Evolutionary conservation across 2,113 vertebrate genomes (phyloP), one percentile per base, ranked within the genome.

Genomic region (Silurus meridionalis): DNA sequence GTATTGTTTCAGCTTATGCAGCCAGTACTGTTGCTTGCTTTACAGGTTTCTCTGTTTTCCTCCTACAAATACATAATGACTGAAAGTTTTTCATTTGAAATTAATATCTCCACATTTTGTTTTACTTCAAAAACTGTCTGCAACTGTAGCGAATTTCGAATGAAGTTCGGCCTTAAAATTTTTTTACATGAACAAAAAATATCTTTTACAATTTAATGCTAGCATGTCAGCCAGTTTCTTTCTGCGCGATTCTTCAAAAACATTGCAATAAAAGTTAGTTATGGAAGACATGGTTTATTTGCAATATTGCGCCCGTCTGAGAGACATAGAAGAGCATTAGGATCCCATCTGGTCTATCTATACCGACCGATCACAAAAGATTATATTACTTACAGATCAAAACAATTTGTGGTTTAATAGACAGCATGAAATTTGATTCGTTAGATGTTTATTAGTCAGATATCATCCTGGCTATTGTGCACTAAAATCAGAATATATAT

Each of bases 351-450:
- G 78, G 57, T 80, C 28, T 80, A 23, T 80, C 28, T 80, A 57
- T 11, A 10, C 28, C 2, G 28, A 60, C 25, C 8, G 55, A 58
- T 58, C 55, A 9, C 57, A 46, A 60, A 58, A 10, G 57, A 80
- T 80, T 60, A 80, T 80, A 60, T 80, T 37, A 79, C n/a, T 61
- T 80, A 80, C 28, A 80, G 78, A 80, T 80, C 78, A 80, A 80
- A 80, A 57, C 13, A 80, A 61, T 80, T 61, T 61, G 57, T 48
- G 60, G 78, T 23, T 28, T 46, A 80, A 61, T 61, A 46, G 57
- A 80, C 78, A 61, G 28, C 6, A 25, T 37, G 55, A 8, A 78
- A 60, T 7, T 58, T 15, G 28, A 58, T 46, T 61, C 48, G 78
- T 61, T 60, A 61, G 55, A 19, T 46, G 57, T 61, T 80, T 61